Evolutionary conservation across 2,113 vertebrate species (phyloP), one percentile per base, ranked within the genome.

Genomic region (Oceanodroma tethys): DNA sequence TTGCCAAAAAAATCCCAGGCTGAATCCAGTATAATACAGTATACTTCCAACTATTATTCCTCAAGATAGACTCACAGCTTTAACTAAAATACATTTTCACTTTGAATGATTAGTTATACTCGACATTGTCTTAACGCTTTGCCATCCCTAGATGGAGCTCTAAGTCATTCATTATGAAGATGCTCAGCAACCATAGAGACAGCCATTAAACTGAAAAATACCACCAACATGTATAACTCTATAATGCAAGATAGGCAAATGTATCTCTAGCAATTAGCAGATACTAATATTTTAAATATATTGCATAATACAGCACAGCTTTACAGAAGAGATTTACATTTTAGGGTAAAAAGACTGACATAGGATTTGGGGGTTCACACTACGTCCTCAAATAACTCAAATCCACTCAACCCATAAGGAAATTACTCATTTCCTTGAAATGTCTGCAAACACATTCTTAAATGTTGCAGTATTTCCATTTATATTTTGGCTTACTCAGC

Each of bases 121-220:
- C 0, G 0, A 55, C 9, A 4, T 16, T 56, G 80, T 42, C 25
- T 47, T 70, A 73, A 66, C 30, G 43, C 38, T 73, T 52, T 27
- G 52, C 15, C 71, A 70, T 50, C 94, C 67, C 90, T 94, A 97
- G 94, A 63, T 91, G 94, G 95, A 86, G 90, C 76, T 63, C 36
- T 5, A 85, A 70, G 12, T 30, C 83, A 86, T n/a, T 34, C n/a
- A 27, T 68, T 58, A 20, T 19, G 11, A 30, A 72, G 47, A 45
- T 10, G 30, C 16, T 40, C 48, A 29, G 26, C 36, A 76, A 73
- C 5, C 48, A 43, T 1, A 40, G 22, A 66, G 34, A 19, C 36
- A 86, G 36, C 20, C 12, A 22, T 29, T 40, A 68, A 32, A 75
- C 32, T 11, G 30, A 70, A 70, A 90, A 56, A 9, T 38, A 45